Conservation (phyloP, 2,113 vertebrate genomes). For the Penelope pileata region DNA sequence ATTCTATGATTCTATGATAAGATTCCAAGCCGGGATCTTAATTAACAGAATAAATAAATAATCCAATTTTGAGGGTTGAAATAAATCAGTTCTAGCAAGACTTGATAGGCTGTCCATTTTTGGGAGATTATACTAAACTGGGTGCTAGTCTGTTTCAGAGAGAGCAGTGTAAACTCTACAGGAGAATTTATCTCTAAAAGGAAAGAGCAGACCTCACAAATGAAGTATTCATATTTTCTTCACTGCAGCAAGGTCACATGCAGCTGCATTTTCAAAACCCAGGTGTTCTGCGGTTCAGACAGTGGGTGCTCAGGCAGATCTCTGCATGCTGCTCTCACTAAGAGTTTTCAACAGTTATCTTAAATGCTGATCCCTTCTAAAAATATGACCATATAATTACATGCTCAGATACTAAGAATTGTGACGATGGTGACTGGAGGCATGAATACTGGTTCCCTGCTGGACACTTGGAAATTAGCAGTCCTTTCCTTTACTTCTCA, state of each 20-base stretch:
- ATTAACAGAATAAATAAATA: constrained; percentile 5
- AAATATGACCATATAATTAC: constrained; percentile 59
- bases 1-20: too few relatives aligned
- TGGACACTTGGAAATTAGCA: constrained; percentile 65
- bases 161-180: neutral
- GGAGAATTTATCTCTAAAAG: neutral
- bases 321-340: neutral
- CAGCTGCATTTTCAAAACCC: constrained; percentile 20
- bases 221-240: constrained; percentile 37
- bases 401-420: constrained; percentile 43
- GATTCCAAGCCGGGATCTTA: neutral
- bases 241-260: constrained; percentile 32
- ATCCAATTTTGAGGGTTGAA: neutral
- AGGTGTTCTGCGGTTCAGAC: constrained; percentile 39
- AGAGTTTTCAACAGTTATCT: constrained; percentile 48
- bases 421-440: constrained; percentile 56
- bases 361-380: constrained; percentile 59
- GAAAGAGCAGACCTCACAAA: neutral
- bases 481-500: constrained; percentile 66
- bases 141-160: neutral
- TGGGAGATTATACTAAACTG: neutral
- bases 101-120: neutral
- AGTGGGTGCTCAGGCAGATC: constrained; percentile 30
- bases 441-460: constrained; percentile 56
- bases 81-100: neutral